Evolutionary conservation across 1,140 invertebrate genomes (phyloP).

Genomic region (Mamestra configurata): DNA sequence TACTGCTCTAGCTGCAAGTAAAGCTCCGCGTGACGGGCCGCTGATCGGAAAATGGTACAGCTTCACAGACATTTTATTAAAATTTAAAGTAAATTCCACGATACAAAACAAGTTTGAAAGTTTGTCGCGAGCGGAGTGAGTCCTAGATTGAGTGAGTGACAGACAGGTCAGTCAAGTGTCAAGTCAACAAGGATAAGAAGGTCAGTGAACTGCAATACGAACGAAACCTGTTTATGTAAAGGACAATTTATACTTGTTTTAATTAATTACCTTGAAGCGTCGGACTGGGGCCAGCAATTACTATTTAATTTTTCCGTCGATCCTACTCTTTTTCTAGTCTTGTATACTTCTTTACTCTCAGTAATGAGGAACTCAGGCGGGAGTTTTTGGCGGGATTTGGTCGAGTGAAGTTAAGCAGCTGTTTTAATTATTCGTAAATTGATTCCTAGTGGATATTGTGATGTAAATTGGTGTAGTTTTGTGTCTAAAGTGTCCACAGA

Average conservation of each 20-base stretch:
- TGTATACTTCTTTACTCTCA: too few relatives aligned
- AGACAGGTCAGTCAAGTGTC: background rate
- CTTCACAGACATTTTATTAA: conserved; percentile 71
- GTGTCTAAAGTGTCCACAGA: too few relatives aligned
- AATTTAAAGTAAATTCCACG: background rate
- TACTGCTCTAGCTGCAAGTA: conserved; percentile 90
- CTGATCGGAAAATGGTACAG: conserved; percentile 91
- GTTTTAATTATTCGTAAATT: too few relatives aligned
- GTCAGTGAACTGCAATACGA: background rate
- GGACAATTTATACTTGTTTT: too few relatives aligned
- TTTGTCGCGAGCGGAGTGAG: background rate
- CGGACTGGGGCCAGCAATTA: too few relatives aligned
- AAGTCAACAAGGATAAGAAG: background rate
- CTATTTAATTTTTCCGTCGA: too few relatives aligned
- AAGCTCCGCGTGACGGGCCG: conserved; percentile 90
- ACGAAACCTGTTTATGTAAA: background rate
- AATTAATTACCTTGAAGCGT: background rate
- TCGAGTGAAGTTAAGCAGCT: too few relatives aligned
- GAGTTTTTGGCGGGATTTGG: too few relatives aligned
- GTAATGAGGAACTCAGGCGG: too few relatives aligned
- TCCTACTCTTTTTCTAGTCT: too few relatives aligned
- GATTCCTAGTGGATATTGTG: too few relatives aligned
- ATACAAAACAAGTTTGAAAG: background rate
- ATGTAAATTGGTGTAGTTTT: too few relatives aligned
- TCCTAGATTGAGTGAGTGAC: background rate